These are phyloP conservation scores for Limnodromus scolopaceus DNA, from an alignment of 2,797 vertebrate species.

Conservation along the genomic window DNA sequence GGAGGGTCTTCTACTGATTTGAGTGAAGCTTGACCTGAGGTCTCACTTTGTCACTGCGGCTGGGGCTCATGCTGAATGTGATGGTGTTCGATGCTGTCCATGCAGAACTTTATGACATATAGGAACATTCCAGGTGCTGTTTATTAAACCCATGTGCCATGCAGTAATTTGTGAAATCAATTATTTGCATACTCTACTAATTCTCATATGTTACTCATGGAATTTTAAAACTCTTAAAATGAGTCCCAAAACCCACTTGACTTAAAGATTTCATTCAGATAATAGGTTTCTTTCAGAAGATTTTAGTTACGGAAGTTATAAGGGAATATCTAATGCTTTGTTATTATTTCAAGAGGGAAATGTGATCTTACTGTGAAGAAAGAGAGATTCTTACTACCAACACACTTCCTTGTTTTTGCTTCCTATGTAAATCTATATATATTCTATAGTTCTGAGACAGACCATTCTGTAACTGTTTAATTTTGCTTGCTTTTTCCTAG, in stretches of 20 bases:
- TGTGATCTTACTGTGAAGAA: not conserved
- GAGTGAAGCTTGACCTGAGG: not conserved
- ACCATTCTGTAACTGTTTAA: not conserved
- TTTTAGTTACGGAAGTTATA: rapidly evolving
- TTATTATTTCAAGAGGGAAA: not conserved
- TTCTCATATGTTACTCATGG: not conserved
- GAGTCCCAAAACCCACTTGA: rapidly evolving
- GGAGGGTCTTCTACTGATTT: rapidly evolving
- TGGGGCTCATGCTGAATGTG: not conserved
- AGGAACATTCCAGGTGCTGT: not conserved
- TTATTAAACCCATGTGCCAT: rapidly evolving
- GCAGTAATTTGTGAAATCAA: not conserved
- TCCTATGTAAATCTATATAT: not conserved
- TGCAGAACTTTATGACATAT: not conserved
- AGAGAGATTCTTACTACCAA: not conserved
- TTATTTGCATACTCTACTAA: not conserved
- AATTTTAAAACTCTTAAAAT: not conserved
- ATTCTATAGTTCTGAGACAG: not conserved
- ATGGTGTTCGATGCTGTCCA: rapidly evolving
- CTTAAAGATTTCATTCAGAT: not conserved
- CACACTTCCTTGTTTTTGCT: rapidly evolving
- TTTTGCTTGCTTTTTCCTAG: not conserved
- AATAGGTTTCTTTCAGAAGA: not conserved
- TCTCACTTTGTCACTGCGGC: not conserved
- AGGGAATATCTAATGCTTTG: not conserved